Conservation (phyloP, 1,140 invertebrate species). For the Zaprionus kolodkinae region DNA sequence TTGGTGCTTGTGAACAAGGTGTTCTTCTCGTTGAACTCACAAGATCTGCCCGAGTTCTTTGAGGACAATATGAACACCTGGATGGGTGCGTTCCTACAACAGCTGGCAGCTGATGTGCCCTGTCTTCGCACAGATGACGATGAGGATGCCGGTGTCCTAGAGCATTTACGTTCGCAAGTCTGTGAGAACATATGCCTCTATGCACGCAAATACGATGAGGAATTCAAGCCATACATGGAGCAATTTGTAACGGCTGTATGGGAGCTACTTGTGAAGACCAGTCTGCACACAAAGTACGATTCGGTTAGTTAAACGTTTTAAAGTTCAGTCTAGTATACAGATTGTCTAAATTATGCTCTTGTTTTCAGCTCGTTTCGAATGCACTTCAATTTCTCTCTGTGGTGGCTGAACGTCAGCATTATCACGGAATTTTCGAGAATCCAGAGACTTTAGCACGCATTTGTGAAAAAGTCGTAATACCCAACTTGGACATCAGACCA, state of each 20-base stretch:
- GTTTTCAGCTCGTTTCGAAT: slow-evolving; percentile 95
- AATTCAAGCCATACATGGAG: slow-evolving; percentile 94
- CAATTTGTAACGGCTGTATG: slow-evolving; percentile 97
- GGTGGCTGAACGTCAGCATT: slow-evolving; percentile 95
- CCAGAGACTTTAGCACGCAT: slow-evolving; percentile 94
- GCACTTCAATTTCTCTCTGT: slow-evolving; percentile 97
- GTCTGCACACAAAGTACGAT: slow-evolving; percentile 95
- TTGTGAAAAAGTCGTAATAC: slow-evolving; percentile 98
- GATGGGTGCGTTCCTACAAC: slow-evolving; percentile 95
- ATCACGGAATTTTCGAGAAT: slow-evolving; percentile 95
- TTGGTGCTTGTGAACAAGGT: slow-evolving; percentile 96
- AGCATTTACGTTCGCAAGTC: slow-evolving; percentile 96
- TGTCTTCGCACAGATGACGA: slow-evolving; percentile 90
- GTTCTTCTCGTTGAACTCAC: slow-evolving; percentile 97
- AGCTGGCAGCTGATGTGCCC: slow-evolving; percentile 92
- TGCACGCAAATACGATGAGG: slow-evolving; percentile 99
- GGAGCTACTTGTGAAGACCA: slow-evolving; percentile 94
- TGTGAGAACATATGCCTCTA: slow-evolving; percentile 98
- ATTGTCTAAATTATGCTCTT: slow-evolving; percentile 29
- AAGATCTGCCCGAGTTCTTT: slow-evolving; percentile 99
- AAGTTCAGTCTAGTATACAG: neutral
- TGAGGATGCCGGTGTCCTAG: slow-evolving; percentile 95
- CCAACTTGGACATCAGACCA: slow-evolving; percentile 98
- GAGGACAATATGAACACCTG: slow-evolving; percentile 98
- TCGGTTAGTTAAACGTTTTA: slow-evolving; percentile 86